A percentile compares a stretch with the other conserved stretches of the same genome.
phyloP scores from a whole-genome alignment of 2,888 invertebrate genomes.

The Agapetus fuscipes region DNA sequence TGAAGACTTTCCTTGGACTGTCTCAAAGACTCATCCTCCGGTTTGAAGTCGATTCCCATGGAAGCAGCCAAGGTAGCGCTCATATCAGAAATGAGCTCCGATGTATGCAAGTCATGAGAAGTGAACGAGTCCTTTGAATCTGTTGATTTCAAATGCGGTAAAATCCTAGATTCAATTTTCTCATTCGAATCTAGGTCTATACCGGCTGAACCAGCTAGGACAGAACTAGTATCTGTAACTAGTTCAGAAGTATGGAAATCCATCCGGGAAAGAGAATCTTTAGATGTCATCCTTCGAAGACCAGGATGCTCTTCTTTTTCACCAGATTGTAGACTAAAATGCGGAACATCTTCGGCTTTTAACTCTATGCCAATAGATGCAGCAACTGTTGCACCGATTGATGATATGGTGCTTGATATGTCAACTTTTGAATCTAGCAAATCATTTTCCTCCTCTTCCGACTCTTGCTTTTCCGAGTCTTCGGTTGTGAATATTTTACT shows the following conservation, averaged over 20 bases:
- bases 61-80: conserved; percentile 14
- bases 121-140: not conserved
- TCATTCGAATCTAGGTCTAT: conserved; percentile 6
- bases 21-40: conserved; percentile 4
- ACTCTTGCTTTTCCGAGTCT: conserved; percentile 8
- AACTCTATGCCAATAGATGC: conserved; percentile 8
- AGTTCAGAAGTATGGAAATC: not conserved
- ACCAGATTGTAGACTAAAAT: not conserved
- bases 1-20: conserved; percentile 4
- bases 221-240: conserved; percentile 2
- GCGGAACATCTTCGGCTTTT: conserved; percentile 5
- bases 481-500: not conserved
- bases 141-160: not conserved
- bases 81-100: conserved; percentile 13
- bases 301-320: not conserved
- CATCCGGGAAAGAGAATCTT: not conserved
- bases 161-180: not conserved
- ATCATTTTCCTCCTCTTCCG: conserved; percentile 9
- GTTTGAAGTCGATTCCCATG: conserved; percentile 13
- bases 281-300: not conserved
- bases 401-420: conserved; percentile 11
- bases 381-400: conserved; percentile 9
- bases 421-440: conserved; percentile 2
- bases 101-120: not conserved
- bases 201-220: conserved; percentile 4